Percentiles rank a stretch among this genome's conserved stretches.
Conservation (phyloP, 1,140 invertebrate genomes). For the Ceratosolen solmsi region DNA sequence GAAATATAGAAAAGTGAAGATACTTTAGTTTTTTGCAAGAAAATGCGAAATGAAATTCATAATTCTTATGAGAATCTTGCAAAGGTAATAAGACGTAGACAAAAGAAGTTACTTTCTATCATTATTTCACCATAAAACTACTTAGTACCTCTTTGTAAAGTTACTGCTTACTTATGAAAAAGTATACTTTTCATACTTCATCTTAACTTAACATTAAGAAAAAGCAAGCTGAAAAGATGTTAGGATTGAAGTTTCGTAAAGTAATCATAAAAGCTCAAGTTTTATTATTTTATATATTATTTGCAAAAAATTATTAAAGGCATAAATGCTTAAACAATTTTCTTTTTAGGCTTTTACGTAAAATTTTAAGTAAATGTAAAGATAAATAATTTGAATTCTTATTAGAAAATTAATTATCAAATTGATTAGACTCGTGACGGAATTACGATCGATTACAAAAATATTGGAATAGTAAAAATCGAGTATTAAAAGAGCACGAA, state of each 20-base stretch:
- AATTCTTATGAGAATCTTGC: too few species aligned
- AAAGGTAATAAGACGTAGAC: neutral
- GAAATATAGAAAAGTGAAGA: neutral
- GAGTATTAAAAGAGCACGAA: too few species aligned
- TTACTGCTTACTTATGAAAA: neutral
- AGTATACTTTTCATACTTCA: too few species aligned
- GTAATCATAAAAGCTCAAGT: neutral
- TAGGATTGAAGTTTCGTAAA: neutral
- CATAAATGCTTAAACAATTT: neutral
- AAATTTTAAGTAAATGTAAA: neutral
- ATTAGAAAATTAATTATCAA: neutral
- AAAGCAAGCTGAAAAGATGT: neutral
- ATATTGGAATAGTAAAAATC: too few species aligned
- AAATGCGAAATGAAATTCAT: neutral
- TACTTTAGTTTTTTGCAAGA: neutral
- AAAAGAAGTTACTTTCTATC: neutral
- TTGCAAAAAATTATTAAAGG: neutral
- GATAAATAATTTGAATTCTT: neutral
- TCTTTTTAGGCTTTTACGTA: neutral
- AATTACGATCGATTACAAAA: neutral
- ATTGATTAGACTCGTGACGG: neutral
- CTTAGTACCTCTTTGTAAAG: neutral
- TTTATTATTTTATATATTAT: neutral
- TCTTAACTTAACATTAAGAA: neutral
- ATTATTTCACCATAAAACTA: constrained; percentile 2